Percentiles rank a stretch among this genome's conserved stretches.
Conservation (phyloP, 2,888 invertebrate genomes). For the Heterodera filipjevi region DNA sequence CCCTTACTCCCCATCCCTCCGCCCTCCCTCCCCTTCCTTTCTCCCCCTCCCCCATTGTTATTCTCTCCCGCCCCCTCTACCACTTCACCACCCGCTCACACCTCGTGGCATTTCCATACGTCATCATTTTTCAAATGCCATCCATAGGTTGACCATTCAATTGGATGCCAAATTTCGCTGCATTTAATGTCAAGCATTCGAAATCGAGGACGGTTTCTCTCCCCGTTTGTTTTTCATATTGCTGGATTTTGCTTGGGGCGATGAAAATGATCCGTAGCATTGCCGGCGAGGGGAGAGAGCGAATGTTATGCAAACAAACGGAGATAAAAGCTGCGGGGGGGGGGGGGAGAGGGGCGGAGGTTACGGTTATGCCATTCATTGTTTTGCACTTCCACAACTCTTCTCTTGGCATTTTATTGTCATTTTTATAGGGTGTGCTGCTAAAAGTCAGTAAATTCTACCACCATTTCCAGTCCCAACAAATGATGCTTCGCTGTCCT, state of each 20-base stretch:
- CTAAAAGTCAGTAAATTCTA: background rate
- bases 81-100: background rate
- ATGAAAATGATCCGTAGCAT: background rate
- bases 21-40: background rate
- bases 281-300: background rate
- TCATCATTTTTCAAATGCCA: background rate
- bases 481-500: slow-evolving; percentile 3
- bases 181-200: background rate
- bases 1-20: background rate
- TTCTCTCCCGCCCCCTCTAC: background rate
- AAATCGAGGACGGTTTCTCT: background rate
- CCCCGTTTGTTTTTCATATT: background rate
- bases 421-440: background rate
- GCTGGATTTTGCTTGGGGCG: background rate
- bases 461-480: background rate
- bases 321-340: background rate
- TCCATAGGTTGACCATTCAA: background rate
- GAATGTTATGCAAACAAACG: background rate
- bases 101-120: background rate
- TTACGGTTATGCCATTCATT: background rate
- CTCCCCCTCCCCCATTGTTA: background rate
- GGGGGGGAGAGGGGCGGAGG: background rate
- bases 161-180: no score
- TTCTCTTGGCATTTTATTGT: background rate
- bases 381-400: background rate